These are phyloP conservation scores for Lamellibrachia columna DNA, from an alignment of 2,888 invertebrate genomes.

Conservation along the genomic window DNA sequence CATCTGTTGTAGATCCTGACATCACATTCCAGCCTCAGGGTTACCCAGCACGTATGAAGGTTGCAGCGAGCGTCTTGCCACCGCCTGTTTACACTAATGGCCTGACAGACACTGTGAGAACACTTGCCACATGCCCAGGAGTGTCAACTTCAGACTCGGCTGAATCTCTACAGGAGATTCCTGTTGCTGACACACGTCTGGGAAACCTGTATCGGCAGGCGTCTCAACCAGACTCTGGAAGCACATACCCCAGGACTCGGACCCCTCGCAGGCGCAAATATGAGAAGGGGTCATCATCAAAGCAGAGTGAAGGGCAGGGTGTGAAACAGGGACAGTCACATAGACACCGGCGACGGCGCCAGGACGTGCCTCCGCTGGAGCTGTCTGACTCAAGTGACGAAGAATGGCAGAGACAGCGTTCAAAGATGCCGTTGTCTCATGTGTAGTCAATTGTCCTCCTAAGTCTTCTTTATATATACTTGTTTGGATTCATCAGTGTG, in stretches of 20 bases:
- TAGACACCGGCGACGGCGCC: neutral
- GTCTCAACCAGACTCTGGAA: neutral
- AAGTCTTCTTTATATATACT: neutral
- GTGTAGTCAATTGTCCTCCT: neutral
- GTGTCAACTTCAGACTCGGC: neutral
- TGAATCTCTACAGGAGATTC: neutral
- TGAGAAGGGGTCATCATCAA: neutral
- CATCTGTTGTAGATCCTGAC: neutral
- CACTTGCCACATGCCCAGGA: neutral
- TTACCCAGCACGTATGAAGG: neutral
- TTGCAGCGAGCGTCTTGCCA: neutral
- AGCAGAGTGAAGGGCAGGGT: neutral
- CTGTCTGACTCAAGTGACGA: neutral
- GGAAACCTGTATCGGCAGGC: neutral
- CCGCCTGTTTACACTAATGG: neutral
- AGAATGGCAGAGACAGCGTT: neutral
- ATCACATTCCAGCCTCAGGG: neutral
- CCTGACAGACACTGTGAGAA: neutral
- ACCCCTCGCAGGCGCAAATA: neutral
- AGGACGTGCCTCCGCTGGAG: neutral
- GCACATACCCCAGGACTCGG: neutral
- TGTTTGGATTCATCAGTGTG: neutral
- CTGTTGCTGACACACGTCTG: neutral
- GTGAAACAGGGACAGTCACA: neutral
- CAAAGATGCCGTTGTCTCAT: neutral